Evolutionary conservation across 1,140 invertebrate species (phyloP).

Genomic region (Hyles euphorbiae): DNA sequence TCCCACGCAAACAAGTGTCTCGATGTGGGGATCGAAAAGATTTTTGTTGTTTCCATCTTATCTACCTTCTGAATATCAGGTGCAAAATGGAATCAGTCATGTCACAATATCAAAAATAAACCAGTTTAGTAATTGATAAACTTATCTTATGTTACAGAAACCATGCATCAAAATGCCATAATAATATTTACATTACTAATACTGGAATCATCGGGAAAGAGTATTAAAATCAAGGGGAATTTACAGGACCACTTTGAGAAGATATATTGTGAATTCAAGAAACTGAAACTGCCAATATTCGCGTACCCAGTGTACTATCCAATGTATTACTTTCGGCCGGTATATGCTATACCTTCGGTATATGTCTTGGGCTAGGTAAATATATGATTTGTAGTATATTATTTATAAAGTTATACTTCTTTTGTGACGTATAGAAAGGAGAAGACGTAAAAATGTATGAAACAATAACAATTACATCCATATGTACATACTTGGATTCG

Average conservation of each 20-base stretch:
- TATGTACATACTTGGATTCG: too few relatives aligned
- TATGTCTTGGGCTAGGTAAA: constrained; percentile 4
- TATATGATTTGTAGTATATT: background rate
- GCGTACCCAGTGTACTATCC: constrained; percentile 18
- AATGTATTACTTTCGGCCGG: constrained; percentile 8
- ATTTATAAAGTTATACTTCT: background rate
- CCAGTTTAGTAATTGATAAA: background rate
- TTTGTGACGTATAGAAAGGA: too few relatives aligned
- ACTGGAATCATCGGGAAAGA: background rate
- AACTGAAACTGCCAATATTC: background rate
- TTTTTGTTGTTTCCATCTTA: too few relatives aligned
- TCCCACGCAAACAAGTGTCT: too few relatives aligned
- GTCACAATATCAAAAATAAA: too few relatives aligned
- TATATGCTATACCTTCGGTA: constrained; percentile 2
- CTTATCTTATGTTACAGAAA: background rate
- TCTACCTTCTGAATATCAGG: too few relatives aligned
- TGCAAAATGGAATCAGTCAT: too few relatives aligned
- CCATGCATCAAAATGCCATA: background rate
- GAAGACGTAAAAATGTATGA: too few relatives aligned
- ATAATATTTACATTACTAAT: background rate
- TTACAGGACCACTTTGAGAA: background rate
- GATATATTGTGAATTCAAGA: constrained; percentile 5
- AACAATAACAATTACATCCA: too few relatives aligned
- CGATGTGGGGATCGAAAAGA: too few relatives aligned
- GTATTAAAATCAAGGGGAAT: too few relatives aligned